Conservation (phyloP, 2,888 invertebrate species). For the Eumacrocentrus americanus region DNA sequence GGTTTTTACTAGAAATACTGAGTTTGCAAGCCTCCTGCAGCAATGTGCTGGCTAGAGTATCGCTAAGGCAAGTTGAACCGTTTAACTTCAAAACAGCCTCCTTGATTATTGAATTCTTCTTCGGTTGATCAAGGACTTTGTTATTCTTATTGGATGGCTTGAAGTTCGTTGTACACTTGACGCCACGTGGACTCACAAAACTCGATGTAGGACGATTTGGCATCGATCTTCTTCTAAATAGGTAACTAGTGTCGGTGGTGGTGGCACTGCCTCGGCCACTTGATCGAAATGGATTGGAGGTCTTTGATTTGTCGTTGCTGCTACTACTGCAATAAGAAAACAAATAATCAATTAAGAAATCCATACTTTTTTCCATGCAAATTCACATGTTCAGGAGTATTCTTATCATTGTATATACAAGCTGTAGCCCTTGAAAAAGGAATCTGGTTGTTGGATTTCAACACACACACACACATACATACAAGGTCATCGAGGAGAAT, state of each 20-base stretch:
- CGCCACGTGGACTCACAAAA: constrained; percentile 46
- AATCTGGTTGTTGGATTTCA: too few relatives aligned
- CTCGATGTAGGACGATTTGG: constrained; percentile 43
- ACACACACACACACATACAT: too few relatives aligned
- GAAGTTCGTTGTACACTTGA: constrained; percentile 54
- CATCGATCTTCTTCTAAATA: constrained; percentile 46
- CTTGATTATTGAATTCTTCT: constrained; percentile 51
- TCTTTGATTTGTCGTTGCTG: constrained; percentile 40
- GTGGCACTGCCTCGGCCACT: constrained; percentile 35
- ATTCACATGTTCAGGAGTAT: too few relatives aligned
- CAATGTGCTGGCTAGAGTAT: constrained; percentile 44
- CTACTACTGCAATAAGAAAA: constrained; percentile 38
- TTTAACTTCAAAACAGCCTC: constrained; percentile 56
- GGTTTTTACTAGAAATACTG: constrained; percentile 46
- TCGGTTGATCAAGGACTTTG: constrained; percentile 46
- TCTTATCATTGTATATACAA: too few relatives aligned
- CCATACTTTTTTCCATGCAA: too few relatives aligned
- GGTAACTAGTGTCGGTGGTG: constrained; percentile 43
- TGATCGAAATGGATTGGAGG: constrained; percentile 49
- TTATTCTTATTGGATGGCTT: constrained; percentile 53
- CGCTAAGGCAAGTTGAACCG: constrained; percentile 43
- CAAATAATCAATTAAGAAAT: too few relatives aligned
- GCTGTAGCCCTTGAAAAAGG: too few relatives aligned
- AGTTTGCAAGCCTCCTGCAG: constrained; percentile 50
- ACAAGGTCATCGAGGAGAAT: constrained; percentile 23